Percentiles rank a stretch among this genome's conserved stretches.
Evolutionary conservation across 2,797 vertebrate species (phyloP).

Genomic region (Crenichthys baileyi): DNA sequence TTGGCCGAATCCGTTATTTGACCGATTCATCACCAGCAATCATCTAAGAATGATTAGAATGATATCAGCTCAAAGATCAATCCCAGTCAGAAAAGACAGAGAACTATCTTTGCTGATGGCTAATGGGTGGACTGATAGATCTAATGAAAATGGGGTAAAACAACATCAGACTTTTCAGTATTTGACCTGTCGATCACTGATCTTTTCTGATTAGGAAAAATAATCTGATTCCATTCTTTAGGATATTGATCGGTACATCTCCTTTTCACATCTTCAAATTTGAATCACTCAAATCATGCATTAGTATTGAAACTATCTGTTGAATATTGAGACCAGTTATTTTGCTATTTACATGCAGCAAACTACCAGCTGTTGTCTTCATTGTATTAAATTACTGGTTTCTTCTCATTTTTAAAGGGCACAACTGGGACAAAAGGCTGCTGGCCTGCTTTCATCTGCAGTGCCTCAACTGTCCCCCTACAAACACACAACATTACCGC

Average conservation of each 20-base stretch:
- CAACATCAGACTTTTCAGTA: not conserved
- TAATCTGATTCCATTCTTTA: not conserved
- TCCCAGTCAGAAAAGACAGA: not conserved
- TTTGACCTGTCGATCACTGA: not conserved
- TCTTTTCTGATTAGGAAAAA: not conserved
- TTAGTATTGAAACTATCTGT: not conserved
- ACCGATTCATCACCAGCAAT: not conserved
- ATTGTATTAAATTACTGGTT: not conserved
- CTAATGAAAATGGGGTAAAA: not conserved
- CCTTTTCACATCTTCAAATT: not conserved
- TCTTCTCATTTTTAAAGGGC: not conserved
- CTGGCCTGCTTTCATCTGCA: constrained; percentile 48
- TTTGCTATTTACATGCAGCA: constrained; percentile 7
- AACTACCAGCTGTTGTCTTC: not conserved
- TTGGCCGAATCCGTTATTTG: too few relatives aligned
- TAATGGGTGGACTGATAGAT: not conserved
- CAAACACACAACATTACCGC: constrained; percentile 33
- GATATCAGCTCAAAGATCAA: constrained; percentile 8
- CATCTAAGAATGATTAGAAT: constrained; percentile 13
- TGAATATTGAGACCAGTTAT: not conserved
- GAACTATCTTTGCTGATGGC: constrained; percentile 17
- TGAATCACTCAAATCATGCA: not conserved
- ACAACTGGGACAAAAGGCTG: constrained; percentile 66
- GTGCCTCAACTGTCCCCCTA: constrained; percentile 17
- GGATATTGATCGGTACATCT: not conserved